phyloP scores from a whole-genome alignment of 2,888 invertebrate genomes.

The Brachypalpus laphriformis region DNA sequence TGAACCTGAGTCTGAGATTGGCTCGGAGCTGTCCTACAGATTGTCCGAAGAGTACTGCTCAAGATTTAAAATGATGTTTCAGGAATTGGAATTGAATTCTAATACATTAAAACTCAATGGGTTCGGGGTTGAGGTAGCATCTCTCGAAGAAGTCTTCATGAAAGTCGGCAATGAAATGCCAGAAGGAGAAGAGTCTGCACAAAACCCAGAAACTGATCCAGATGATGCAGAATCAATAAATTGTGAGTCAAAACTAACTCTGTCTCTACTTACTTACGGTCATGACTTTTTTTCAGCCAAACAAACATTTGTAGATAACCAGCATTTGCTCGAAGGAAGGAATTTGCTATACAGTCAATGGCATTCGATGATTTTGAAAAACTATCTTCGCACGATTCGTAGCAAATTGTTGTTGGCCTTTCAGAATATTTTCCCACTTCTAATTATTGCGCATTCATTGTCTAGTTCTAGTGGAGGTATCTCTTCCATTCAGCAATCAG shows the following conservation, averaged over 20 bases:
- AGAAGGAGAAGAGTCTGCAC: background rate
- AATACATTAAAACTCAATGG: constrained; percentile 87
- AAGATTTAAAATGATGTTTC: constrained; percentile 87
- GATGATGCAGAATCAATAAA: too few relatives aligned
- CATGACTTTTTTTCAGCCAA: too few relatives aligned
- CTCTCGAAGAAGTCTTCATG: constrained; percentile 95
- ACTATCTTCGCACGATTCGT: constrained; percentile 86
- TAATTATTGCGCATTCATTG: too few relatives aligned
- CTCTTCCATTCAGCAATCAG: too few relatives aligned
- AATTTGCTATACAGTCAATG: constrained; percentile 85
- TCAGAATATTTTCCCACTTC: constrained; percentile 88
- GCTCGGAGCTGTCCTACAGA: constrained; percentile 89
- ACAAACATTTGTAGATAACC: too few relatives aligned
- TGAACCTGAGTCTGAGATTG: constrained; percentile 87
- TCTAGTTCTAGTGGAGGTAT: too few relatives aligned
- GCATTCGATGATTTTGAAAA: constrained; percentile 87
- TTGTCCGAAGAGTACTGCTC: constrained; percentile 86
- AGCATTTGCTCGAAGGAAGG: constrained; percentile 71
- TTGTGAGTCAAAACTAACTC: too few relatives aligned
- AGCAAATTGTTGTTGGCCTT: constrained; percentile 85
- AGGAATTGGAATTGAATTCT: constrained; percentile 86
- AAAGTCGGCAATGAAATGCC: constrained; percentile 85
- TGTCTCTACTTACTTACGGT: too few relatives aligned
- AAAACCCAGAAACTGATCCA: constrained; percentile 45
- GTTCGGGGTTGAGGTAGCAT: constrained; percentile 93